Evolutionary conservation across 2,113 vertebrate genomes (phyloP).

Genomic region (Tachycineta bicolor): DNA sequence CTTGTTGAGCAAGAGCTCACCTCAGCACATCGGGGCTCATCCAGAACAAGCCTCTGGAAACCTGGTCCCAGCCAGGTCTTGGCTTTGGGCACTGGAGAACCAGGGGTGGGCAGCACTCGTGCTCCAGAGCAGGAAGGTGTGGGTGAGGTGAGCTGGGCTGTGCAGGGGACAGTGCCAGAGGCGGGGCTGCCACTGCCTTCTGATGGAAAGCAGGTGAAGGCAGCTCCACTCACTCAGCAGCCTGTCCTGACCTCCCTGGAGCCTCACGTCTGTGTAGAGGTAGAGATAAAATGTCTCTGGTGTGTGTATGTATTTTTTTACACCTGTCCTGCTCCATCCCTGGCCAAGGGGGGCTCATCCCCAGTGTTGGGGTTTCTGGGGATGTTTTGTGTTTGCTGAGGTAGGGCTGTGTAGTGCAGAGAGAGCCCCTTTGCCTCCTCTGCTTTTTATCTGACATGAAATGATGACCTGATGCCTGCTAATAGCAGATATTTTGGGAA

Average conservation of each 20-base stretch:
- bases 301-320: background rate
- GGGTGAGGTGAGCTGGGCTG: background rate
- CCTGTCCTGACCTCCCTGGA: background rate
- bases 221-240: background rate
- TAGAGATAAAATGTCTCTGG: accelerated
- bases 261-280: accelerated
- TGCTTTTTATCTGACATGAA: background rate
- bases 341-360: background rate
- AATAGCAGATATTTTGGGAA: background rate
- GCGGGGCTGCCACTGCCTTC: background rate
- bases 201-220: accelerated
- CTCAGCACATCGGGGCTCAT: background rate
- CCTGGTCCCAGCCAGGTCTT: background rate
- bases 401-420: background rate
- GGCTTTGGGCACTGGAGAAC: background rate
- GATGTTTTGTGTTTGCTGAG: background rate
- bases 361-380: background rate
- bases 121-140: too few relatives aligned
- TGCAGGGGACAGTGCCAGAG: background rate
- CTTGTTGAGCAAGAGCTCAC: background rate
- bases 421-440: background rate
- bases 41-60: background rate
- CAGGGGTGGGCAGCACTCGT: accelerated
- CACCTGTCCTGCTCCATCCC: background rate
- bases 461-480: background rate